Conservation (phyloP, 2,113 vertebrate species). For the Mastomys coucha region DNA sequence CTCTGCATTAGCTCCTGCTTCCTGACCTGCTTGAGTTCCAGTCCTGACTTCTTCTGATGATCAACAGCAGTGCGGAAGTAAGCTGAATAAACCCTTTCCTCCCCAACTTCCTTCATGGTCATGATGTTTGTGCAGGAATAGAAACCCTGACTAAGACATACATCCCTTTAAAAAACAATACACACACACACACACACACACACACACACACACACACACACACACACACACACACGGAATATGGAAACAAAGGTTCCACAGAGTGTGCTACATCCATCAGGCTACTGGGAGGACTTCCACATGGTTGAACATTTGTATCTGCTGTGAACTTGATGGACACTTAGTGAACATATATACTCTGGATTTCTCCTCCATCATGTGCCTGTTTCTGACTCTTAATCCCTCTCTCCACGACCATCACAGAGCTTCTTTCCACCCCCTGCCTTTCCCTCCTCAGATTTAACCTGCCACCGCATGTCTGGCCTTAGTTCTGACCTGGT, state of each 20-base stretch:
- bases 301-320: fast-evolving
- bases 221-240: not conserved
- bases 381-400: not conserved
- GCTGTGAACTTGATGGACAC: too few species aligned
- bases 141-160: too few species aligned
- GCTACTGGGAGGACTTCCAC: not conserved
- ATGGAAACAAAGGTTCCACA: not conserved
- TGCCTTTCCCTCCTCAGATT: too few species aligned
- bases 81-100: too few species aligned
- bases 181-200: not conserved
- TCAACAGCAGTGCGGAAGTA: too few species aligned
- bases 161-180: too few species aligned
- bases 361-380: fast-evolving
- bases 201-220: not conserved
- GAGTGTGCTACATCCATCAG: not conserved
- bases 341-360: fast-evolving
- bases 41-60: too few species aligned
- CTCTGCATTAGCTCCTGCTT: too few species aligned
- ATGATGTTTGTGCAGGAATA: too few species aligned
- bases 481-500: fast-evolving
- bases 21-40: too few species aligned
- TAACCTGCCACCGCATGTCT: fast-evolving
- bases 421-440: not conserved
- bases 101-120: too few species aligned
- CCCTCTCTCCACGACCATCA: fast-evolving